Evolutionary conservation across 2,113 vertebrate genomes (phyloP).

Genomic region (Machaerirhynchus nigripectus): DNA sequence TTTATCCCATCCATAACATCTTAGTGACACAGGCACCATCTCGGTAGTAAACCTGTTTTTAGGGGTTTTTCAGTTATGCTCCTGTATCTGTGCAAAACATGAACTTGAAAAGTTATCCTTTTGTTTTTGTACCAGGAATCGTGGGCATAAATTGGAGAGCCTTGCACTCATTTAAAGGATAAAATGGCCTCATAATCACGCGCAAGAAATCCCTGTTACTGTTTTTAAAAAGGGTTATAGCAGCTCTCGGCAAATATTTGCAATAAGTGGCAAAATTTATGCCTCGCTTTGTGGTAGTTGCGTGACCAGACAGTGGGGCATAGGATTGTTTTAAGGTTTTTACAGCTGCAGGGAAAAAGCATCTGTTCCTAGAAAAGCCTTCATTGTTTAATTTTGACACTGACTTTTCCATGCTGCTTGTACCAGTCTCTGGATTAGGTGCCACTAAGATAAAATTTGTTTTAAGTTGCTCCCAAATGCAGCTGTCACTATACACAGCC

Average conservation of each 20-base stretch:
- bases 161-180: slow-evolving; percentile 57
- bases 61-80: background rate
- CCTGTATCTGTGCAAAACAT: background rate
- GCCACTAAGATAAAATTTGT: slow-evolving; percentile 78
- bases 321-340: slow-evolving; percentile 91
- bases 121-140: slow-evolving; percentile 14
- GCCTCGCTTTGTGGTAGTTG: slow-evolving; percentile 83
- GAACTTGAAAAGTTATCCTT: slow-evolving; percentile 37
- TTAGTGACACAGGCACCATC: background rate
- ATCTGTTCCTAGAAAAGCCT: slow-evolving; percentile 90
- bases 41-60: background rate
- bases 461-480: slow-evolving; percentile 79
- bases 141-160: slow-evolving; percentile 36
- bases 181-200: slow-evolving; percentile 49
- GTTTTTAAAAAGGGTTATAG: slow-evolving; percentile 72
- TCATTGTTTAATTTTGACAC: slow-evolving; percentile 85
- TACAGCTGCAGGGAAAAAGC: slow-evolving; percentile 96
- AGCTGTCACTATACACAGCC: slow-evolving; percentile 76
- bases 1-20: background rate
- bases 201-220: slow-evolving; percentile 65
- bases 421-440: slow-evolving; percentile 83
- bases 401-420: slow-evolving; percentile 81
- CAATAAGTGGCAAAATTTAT: slow-evolving; percentile 90
- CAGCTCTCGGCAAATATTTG: slow-evolving; percentile 93
- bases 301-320: slow-evolving; percentile 96